Conservation (phyloP, 2,797 vertebrate genomes). For the Salarias fasciatus region DNA sequence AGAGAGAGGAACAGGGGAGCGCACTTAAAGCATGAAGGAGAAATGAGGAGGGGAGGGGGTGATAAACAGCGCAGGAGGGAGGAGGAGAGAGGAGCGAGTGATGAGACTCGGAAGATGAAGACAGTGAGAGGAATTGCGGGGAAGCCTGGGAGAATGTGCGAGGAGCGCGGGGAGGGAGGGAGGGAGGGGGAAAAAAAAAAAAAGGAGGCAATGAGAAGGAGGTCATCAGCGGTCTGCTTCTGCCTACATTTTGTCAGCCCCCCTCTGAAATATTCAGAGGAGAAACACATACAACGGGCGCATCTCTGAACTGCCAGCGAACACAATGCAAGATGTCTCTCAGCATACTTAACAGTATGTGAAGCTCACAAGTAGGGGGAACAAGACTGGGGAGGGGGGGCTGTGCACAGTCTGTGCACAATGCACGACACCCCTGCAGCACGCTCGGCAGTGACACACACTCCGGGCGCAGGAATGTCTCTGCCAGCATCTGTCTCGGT, state of each 20-base stretch:
- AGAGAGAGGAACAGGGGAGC: conserved; percentile 27
- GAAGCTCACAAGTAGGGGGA: conserved; percentile 60
- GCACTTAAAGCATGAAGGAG: conserved; percentile 20
- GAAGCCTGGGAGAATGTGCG: conserved; percentile 62
- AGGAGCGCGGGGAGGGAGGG: conserved; percentile 27
- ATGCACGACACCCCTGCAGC: conserved; percentile 49
- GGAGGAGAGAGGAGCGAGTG: conserved; percentile 40
- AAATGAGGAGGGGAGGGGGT: conserved; percentile 41
- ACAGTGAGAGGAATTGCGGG: conserved; percentile 52
- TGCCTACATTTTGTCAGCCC: conserved; percentile 67
- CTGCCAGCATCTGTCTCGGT: conserved; percentile 46
- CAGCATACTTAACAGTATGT: conserved; percentile 40
- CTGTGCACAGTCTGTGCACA: conserved; percentile 25
- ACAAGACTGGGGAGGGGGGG: conserved; percentile 41
- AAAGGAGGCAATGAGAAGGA: conserved; percentile 68
- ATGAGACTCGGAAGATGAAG: conserved; percentile 54
- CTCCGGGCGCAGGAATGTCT: conserved; percentile 33
- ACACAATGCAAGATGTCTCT: conserved; percentile 42
- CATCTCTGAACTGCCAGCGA: conserved; percentile 30
- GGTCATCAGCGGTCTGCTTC: conserved; percentile 73
- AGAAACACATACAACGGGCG: conserved; percentile 57
- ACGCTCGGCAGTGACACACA: conserved; percentile 29
- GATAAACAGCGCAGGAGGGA: conserved; percentile 50
- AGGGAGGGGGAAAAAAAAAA: conserved; percentile 3
- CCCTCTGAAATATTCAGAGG: conserved; percentile 74